These are phyloP conservation scores for Trachelus troglodyta DNA, from an alignment of 2,888 invertebrate genomes.

Conservation along the genomic window DNA sequence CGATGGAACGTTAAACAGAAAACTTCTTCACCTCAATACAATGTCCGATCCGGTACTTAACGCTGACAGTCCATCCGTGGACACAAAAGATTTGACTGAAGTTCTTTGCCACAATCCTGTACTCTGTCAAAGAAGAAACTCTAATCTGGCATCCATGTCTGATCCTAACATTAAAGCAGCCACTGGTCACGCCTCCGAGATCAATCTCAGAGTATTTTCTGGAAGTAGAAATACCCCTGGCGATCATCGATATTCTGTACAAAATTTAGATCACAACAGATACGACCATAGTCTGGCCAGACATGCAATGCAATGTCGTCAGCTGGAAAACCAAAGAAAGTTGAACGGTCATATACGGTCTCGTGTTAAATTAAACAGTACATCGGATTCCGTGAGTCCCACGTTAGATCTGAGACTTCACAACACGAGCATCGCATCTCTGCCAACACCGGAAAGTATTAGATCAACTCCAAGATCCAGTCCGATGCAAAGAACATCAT, in stretches of 20 bases:
- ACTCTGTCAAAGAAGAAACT: slow-evolving; percentile 36
- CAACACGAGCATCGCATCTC: slow-evolving; percentile 35
- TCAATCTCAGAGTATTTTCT: slow-evolving; percentile 31
- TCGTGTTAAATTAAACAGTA: slow-evolving; percentile 8
- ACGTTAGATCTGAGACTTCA: slow-evolving; percentile 33
- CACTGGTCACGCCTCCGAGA: slow-evolving; percentile 25
- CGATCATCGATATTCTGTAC: slow-evolving; percentile 44
- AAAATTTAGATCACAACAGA: slow-evolving; percentile 48
- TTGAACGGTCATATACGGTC: slow-evolving; percentile 24
- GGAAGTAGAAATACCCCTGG: slow-evolving; percentile 10
- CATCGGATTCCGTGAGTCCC: slow-evolving; percentile 25
- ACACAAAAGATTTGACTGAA: slow-evolving; percentile 24
- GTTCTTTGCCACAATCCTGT: slow-evolving; percentile 27
- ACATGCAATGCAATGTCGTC: slow-evolving; percentile 36
- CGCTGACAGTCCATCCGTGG: slow-evolving; percentile 28
- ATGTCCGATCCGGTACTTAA: slow-evolving; percentile 58
- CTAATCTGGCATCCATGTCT: slow-evolving; percentile 55
- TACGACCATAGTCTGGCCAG: slow-evolving; percentile 30
- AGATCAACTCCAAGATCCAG: slow-evolving; percentile 24
- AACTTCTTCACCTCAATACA: slow-evolving; percentile 46
- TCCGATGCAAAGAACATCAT: slow-evolving; percentile 25
- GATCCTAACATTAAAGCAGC: slow-evolving; percentile 56
- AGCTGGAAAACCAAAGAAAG: slow-evolving; percentile 41
- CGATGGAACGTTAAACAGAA: slow-evolving; percentile 38
- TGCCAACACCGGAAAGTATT: slow-evolving; percentile 33